Base-by-base conservation (phyloP, 1,140 invertebrate genomes). In the Reticulitermes speratus region DNA sequence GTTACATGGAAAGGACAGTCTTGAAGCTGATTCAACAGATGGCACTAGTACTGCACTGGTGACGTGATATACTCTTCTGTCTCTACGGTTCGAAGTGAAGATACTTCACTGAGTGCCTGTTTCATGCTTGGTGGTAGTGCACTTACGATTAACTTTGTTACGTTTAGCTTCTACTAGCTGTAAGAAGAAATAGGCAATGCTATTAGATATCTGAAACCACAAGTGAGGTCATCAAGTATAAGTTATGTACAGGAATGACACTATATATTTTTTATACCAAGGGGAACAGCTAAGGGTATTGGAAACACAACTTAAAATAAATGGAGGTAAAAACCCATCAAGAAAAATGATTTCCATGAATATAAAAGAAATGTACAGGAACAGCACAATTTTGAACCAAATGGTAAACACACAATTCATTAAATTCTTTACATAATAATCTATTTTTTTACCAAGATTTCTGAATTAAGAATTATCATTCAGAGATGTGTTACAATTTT, bases 111-210 rank as follows among this genome's bases (percentile, higher is more conserved):
- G 7, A 30, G 65, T 75, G 65, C 65, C 65, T 75, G 65, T 30
- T 30, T 75, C 65, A 75, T 75, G 65, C 65, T 75, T 30, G 65
- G 65, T 65, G n/a, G 25, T 30, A 30, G 65, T 75, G 65, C 65
- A 30, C 65, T 30, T 75, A 75, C n/a, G 65, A 75, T 30, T 30
- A 75, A n/a, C 25, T 75, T 75, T 75, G 25, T 75, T 75, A 75
- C 65, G n/a, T 30, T 65, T 75, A 75, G 65, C 65, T n/a, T 75
- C 65, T 75, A 75, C 65, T 75, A 75, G 65, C 65, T 75, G 65
- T 16, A 75, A 75, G 65, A 75, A 75, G 65, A 75, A 75, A 75
- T 9, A 75, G 16, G 65, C n/a, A n/a, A 30, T 30, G n/a, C 65
- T 75, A 75, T 75, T 75, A 75, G 25, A 75, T 30, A 75, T 75